Evolutionary conservation across 2,888 invertebrate species (phyloP).

Genomic region (Eledona agricola): DNA sequence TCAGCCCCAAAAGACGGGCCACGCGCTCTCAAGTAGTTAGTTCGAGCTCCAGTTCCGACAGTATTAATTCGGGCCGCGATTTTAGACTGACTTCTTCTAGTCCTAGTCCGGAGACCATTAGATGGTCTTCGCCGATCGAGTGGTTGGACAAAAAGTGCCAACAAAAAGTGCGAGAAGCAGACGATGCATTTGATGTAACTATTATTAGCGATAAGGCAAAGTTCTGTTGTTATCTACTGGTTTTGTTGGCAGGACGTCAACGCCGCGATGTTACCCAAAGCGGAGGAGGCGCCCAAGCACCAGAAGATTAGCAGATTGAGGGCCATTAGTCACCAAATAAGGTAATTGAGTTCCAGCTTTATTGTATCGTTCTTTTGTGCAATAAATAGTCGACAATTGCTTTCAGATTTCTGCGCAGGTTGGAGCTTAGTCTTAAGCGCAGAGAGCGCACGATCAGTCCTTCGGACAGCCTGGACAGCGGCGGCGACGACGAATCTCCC

Average conservation of each 20-base stretch:
- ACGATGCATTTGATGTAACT: constrained; percentile 54
- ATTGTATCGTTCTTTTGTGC: constrained; percentile 5
- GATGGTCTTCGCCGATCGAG: constrained; percentile 59
- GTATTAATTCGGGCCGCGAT: constrained; percentile 65
- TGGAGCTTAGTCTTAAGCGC: constrained; percentile 76
- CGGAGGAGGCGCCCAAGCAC: constrained; percentile 66
- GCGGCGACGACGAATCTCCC: constrained; percentile 72
- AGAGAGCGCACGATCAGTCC: constrained; percentile 68
- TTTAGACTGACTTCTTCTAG: constrained; percentile 60
- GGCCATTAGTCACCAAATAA: constrained; percentile 80
- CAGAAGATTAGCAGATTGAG: constrained; percentile 74
- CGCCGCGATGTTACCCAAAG: constrained; percentile 70
- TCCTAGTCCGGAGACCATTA: constrained; percentile 61
- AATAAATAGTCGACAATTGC: background rate
- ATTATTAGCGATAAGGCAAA: too few relatives aligned
- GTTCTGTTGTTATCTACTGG: too few relatives aligned
- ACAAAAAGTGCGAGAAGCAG: constrained; percentile 59
- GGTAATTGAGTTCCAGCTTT: constrained; percentile 64
- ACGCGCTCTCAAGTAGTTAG: constrained; percentile 66
- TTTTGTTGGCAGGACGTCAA: constrained; percentile 53
- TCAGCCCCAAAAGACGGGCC: constrained; percentile 68
- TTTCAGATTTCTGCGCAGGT: constrained; percentile 72
- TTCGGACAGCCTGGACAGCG: constrained; percentile 63
- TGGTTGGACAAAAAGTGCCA: constrained; percentile 58
- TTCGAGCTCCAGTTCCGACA: constrained; percentile 71